Evolutionary conservation across 2,888 invertebrate species (phyloP).

Genomic region (Bedellia somnulentella): DNA sequence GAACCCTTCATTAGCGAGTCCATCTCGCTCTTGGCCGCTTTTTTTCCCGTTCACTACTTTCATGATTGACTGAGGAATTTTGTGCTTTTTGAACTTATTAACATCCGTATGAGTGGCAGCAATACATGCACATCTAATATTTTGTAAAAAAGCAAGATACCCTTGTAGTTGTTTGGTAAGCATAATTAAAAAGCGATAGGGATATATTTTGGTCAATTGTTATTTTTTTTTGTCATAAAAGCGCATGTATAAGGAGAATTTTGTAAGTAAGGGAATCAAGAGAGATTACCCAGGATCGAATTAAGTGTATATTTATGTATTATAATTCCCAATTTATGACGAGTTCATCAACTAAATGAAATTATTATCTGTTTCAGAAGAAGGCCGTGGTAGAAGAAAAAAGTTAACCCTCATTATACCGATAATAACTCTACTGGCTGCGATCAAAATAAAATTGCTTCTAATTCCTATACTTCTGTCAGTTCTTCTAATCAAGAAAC

Average conservation of each 20-base stretch:
- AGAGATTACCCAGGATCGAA: not conserved
- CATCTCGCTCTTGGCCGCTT: too few species aligned
- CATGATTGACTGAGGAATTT: too few species aligned
- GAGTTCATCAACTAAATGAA: not conserved
- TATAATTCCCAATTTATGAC: not conserved
- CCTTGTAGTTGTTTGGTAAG: too few species aligned
- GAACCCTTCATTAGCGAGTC: too few species aligned
- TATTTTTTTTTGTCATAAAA: too few species aligned
- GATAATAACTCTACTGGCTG: slow-evolving; percentile 49
- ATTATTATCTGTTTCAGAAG: not conserved
- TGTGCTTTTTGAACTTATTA: too few species aligned
- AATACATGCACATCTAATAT: too few species aligned
- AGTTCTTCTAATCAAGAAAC: slow-evolving; percentile 68
- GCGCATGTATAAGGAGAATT: not conserved
- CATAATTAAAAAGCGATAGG: too few species aligned
- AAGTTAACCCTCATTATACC: slow-evolving; percentile 54
- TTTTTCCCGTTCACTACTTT: too few species aligned
- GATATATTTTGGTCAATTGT: too few species aligned
- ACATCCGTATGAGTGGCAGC: too few species aligned
- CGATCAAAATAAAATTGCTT: slow-evolving; percentile 60
- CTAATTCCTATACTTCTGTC: slow-evolving; percentile 63
- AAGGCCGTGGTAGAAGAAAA: slow-evolving; percentile 54
- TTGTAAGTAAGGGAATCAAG: not conserved
- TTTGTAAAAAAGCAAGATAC: too few species aligned
- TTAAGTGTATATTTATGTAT: not conserved